These are phyloP conservation scores for Clytia hemisphaerica DNA, from an alignment of 30 jellyfish, hydroid and myxozoan genomes.

Conservation along the genomic window DNA sequence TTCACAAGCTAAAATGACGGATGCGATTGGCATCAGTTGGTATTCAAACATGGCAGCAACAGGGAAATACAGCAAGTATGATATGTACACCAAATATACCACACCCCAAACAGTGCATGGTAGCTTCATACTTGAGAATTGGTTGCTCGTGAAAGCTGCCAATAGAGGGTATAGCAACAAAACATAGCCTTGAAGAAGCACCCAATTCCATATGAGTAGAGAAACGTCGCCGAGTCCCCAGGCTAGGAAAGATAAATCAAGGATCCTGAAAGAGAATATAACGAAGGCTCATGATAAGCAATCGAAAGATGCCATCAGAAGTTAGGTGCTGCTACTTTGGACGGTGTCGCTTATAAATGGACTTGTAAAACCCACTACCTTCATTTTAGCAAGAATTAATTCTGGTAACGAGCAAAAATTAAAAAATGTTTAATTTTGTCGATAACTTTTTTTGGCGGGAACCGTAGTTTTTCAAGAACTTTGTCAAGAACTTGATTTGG, in stretches of 20 bases:
- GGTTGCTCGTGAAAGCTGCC: conserved; percentile 47
- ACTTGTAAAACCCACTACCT: too few species aligned
- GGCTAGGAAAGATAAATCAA: conserved; percentile 49
- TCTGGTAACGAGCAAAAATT: too few species aligned
- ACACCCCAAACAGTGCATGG: conserved; percentile 48
- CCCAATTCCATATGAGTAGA: conserved; percentile 51
- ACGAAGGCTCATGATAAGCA: too few species aligned
- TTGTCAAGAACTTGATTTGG: too few species aligned
- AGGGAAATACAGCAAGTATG: conserved; percentile 54
- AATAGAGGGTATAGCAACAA: conserved; percentile 46
- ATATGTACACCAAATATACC: conserved; percentile 56
- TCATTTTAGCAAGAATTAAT: too few species aligned
- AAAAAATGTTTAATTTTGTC: too few species aligned
- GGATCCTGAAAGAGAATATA: conserved; percentile 24
- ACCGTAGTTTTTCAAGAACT: too few species aligned
- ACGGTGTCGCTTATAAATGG: too few species aligned
- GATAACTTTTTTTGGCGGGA: too few species aligned
- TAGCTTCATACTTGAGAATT: conserved; percentile 27
- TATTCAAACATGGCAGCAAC: conserved; percentile 22
- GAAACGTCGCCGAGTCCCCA: conserved; percentile 78
- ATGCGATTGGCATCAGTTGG: conserved; percentile 69
- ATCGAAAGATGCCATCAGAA: too few species aligned
- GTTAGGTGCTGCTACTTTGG: too few species aligned
- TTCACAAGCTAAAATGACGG: conserved; percentile 52
- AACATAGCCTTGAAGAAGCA: conserved; percentile 52